These are phyloP conservation scores for Fistularia commersonii DNA, from an alignment of 2,797 vertebrate genomes.

Conservation along the genomic window DNA sequence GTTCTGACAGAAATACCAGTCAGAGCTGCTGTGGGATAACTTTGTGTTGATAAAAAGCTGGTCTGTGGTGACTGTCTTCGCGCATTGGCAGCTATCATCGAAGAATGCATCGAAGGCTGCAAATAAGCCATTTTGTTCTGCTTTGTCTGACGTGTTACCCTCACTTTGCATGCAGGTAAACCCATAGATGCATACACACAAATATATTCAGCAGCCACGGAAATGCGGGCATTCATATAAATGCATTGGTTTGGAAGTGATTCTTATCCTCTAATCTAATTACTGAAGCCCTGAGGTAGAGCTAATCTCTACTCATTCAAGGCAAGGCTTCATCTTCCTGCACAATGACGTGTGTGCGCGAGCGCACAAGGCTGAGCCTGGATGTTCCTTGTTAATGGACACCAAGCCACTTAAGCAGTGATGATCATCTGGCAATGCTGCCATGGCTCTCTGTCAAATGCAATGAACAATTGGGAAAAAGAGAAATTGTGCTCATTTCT, in stretches of 20 bases:
- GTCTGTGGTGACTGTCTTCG: constrained; percentile 36
- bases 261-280: constrained; percentile 69
- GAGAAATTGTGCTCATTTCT: no score
- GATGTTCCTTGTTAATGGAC: constrained; percentile 44
- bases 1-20: constrained; percentile 16
- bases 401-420: constrained; percentile 21
- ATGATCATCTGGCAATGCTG: constrained; percentile 3
- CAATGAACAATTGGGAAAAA: not conserved
- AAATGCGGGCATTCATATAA: constrained; percentile 12
- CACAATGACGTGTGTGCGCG: constrained; percentile 35
- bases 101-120: constrained; percentile 18
- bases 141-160: not conserved
- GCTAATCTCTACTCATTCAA: constrained; percentile 47
- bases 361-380: constrained; percentile 16
- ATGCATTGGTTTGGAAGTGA: constrained; percentile 33
- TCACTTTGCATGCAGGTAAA: constrained; percentile 5
- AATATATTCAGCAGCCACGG: not conserved
- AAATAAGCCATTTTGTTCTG: not conserved
- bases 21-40: constrained; percentile 32
- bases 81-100: constrained; percentile 12
- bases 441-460: constrained; percentile 14
- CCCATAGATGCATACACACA: not conserved
- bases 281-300: constrained; percentile 45
- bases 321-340: constrained; percentile 20
- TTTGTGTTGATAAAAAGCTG: constrained; percentile 42